phyloP scores from a whole-genome alignment of 2,888 invertebrate genomes.

The Cryptocheilus praepositus region DNA sequence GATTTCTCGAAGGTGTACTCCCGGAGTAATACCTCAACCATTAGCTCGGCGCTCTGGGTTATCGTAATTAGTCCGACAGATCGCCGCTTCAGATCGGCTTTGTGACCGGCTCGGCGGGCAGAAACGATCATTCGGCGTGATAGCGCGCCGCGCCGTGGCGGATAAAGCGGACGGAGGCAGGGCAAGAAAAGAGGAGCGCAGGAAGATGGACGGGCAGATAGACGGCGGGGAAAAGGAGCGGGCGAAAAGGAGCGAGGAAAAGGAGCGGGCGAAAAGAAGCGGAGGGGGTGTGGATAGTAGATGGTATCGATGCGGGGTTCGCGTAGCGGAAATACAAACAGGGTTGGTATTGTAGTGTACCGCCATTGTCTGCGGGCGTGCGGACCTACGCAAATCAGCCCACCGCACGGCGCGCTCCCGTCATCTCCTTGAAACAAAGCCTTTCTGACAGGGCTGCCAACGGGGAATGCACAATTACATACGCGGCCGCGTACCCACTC shows the following conservation, averaged over 20 bases:
- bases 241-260: not conserved
- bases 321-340: conserved; percentile 48
- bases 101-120: not conserved
- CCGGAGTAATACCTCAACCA: not conserved
- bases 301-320: conserved; percentile 44
- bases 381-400: conserved; percentile 23
- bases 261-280: not conserved
- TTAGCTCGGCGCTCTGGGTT: not conserved
- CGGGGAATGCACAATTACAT: conserved; percentile 62
- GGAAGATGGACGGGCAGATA: not conserved
- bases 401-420: not conserved
- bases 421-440: conserved; percentile 54
- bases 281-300: conserved; percentile 17
- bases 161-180: not conserved
- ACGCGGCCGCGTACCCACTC: conserved; percentile 41
- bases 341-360: conserved; percentile 40
- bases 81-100: conserved; percentile 1
- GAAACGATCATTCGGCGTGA: not conserved
- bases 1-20: too few species aligned
- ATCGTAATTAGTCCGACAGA: conserved; percentile 5
- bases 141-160: not conserved
- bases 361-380: conserved; percentile 48
- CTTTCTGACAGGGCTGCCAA: conserved; percentile 46
- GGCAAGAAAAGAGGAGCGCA: not conserved
- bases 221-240: not conserved